Evolutionary conservation across 2,113 vertebrate genomes (phyloP).

Genomic region (Penelope pileata): DNA sequence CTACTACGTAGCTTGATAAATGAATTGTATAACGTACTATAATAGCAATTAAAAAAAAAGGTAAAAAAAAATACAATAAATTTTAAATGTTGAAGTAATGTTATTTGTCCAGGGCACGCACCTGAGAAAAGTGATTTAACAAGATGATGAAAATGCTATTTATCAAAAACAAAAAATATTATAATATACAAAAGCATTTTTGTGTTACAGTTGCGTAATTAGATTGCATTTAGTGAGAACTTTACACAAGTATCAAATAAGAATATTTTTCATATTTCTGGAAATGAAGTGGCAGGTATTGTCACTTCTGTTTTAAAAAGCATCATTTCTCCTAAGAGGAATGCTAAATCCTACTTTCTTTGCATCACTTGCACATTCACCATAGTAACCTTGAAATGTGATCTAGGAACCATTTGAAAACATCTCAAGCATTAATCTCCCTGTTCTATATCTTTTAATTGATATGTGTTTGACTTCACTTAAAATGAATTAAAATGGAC

Average conservation of each 20-base stretch:
- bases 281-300: neutral
- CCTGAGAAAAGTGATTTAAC: neutral
- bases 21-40: neutral
- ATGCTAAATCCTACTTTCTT: neutral
- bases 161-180: neutral
- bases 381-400: slow-evolving; percentile 43
- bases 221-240: neutral
- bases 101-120: neutral
- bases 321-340: neutral
- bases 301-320: neutral
- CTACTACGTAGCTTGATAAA: neutral
- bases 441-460: slow-evolving; percentile 20
- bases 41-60: neutral
- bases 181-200: neutral
- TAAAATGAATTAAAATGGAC: neutral
- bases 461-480: neutral
- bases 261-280: neutral
- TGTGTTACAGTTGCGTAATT: neutral
- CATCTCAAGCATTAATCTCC: neutral
- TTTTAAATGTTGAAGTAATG: neutral
- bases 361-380: slow-evolving; percentile 13
- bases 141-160: neutral
- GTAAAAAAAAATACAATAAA: neutral
- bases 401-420: neutral
- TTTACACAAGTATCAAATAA: neutral